phyloP scores from a whole-genome alignment of 1,140 invertebrate genomes.

The Eubasilissa regina region DNA sequence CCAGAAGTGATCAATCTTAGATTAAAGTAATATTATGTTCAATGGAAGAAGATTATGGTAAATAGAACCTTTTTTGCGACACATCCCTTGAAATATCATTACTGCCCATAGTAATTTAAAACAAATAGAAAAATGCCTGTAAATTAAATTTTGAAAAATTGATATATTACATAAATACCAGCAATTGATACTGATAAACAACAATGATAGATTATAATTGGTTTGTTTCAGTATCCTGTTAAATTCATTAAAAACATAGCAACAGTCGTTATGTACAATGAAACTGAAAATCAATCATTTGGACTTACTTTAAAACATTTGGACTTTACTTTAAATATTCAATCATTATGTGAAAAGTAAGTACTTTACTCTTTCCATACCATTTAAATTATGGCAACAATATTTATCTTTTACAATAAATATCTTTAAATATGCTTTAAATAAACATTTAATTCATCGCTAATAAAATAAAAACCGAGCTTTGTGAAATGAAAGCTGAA shows the following conservation, averaged over 20 bases:
- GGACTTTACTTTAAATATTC: no score
- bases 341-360: neutral
- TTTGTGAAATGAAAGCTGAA: no score
- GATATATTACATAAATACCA: neutral
- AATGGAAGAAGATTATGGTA: no score
- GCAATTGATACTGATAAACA: no score
- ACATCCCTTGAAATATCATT: slow-evolving; percentile 35
- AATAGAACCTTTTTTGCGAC: slow-evolving; percentile 28
- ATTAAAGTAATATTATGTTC: no score
- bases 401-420: neutral
- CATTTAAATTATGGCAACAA: neutral
- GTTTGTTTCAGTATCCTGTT: no score
- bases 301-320: no score
- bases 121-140: neutral
- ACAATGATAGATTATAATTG: no score
- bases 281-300: neutral
- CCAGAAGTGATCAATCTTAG: no score
- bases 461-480: no score
- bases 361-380: neutral
- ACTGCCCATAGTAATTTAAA: neutral
- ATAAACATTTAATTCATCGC: no score
- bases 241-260: neutral
- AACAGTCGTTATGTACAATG: slow-evolving; percentile 17
- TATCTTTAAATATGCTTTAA: neutral
- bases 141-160: neutral